Base-by-base conservation (phyloP, 2,797 vertebrate genomes). In the Amblyopsis hoosieri region DNA sequence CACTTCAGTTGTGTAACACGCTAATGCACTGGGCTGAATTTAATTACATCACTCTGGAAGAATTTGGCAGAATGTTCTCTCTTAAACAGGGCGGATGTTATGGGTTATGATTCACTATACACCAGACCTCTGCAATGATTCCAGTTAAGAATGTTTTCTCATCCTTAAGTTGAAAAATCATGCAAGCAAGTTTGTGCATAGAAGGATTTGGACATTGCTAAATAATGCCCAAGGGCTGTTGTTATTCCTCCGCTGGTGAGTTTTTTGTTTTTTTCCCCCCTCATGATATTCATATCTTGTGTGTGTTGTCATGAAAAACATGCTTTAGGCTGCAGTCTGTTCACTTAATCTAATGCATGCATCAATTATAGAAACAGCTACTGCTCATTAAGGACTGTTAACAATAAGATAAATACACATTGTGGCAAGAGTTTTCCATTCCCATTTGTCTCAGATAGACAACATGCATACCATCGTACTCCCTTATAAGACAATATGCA, bases 31-130 rank as follows among this genome's bases (percentile, higher is more conserved):
- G 71, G 84, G 67, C 69, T 72, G 71, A 78, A 72, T 59, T 46
- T 31, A 55, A 74, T 93, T 88, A 92, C 90, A 83, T 93, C 92
- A 94, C 79, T 69, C 75, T 84, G 61, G 75, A 93, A 90, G 59
- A 78, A 93, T 94, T 76, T 89, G 84, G 85, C 86, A 67, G 60
- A 15, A 64, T 49, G 60, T 62, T 50, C 33, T 74, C 54, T 65
- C 76, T 78, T 47, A 75, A 86, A 80, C 81, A 81, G 87, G 89
- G 89, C 72, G 90, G 85, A 87, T 90, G 78, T 87, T 83, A 62
- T 53, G 64, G 51, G 63, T 62, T 48, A 14, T 54, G 79, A 74
- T 63, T 67, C 74, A 69, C 61, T 78, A 73, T 60, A 60, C 72
- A 78, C 29, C 74, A 74, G 66, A 69, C 55, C 80, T 83, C 71